Percentiles rank a stretch among this genome's conserved stretches.
These are phyloP conservation scores for Phalacrocorax pelagicus DNA, from an alignment of 2,113 vertebrate genomes.

Conservation along the genomic window DNA sequence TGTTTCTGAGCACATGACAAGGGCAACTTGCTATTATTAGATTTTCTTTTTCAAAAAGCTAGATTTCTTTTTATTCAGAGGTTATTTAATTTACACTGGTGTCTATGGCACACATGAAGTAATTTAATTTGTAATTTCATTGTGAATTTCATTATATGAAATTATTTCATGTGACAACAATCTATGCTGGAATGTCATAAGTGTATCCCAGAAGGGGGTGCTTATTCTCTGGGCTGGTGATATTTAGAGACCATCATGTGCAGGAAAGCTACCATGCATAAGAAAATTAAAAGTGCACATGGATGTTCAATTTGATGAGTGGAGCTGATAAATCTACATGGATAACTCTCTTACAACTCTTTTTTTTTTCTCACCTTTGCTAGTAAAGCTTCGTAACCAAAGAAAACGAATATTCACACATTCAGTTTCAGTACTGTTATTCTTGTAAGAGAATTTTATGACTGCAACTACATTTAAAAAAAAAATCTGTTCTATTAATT, in stretches of 20 bases:
- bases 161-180: slow-evolving; percentile 34
- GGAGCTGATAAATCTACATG: neutral
- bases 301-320: neutral
- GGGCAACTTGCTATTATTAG: neutral
- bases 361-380: neutral
- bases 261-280: neutral
- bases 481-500: neutral
- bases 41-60: neutral
- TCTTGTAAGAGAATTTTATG: neutral
- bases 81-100: neutral
- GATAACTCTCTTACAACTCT: neutral
- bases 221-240: slow-evolving; percentile 9
- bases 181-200: slow-evolving; percentile 18
- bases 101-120: neutral
- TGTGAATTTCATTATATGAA: slow-evolving; percentile 36
- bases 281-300: neutral
- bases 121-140: slow-evolving; percentile 32
- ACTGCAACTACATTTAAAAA: neutral
- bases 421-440: neutral
- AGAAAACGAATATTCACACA: fast-evolving
- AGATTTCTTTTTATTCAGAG: neutral
- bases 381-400: neutral
- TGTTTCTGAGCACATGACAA: neutral
- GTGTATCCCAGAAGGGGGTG: neutral
- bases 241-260: neutral